phyloP scores from a whole-genome alignment of 2,797 vertebrate species.

The Etheostoma perlongum region DNA sequence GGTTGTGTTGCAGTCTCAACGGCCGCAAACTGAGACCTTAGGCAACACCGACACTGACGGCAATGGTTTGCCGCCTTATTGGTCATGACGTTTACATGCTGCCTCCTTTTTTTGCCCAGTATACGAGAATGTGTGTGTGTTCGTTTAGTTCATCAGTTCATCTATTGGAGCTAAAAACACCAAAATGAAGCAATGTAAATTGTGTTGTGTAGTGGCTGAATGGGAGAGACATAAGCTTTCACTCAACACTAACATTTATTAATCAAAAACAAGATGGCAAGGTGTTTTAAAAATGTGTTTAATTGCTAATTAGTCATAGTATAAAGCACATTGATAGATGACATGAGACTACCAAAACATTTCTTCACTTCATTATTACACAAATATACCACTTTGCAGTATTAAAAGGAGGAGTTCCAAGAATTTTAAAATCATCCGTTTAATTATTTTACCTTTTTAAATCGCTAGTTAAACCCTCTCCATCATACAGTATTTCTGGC shows the following conservation, averaged over 20 bases:
- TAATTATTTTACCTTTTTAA: constrained; percentile 1
- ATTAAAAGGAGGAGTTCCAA: constrained; percentile 22
- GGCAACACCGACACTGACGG: too few relatives aligned
- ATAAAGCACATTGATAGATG: constrained; percentile 37
- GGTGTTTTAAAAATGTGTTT: constrained; percentile 49
- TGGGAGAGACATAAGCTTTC: neutral
- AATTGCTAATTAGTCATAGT: constrained; percentile 40
- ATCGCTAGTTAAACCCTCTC: neutral
- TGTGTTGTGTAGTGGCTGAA: neutral
- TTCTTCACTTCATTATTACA: constrained; percentile 21
- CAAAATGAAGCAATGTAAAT: too few relatives aligned
- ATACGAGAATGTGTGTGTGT: too few relatives aligned
- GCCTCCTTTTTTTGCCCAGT: too few relatives aligned
- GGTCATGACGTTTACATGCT: too few relatives aligned
- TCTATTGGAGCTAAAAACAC: too few relatives aligned
- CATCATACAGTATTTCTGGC: constrained; percentile 2
- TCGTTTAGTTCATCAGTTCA: too few relatives aligned
- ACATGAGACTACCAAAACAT: constrained; percentile 32
- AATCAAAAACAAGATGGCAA: neutral
- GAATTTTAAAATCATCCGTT: constrained; percentile 15
- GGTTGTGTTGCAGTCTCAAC: too few relatives aligned
- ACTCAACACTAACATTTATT: neutral
- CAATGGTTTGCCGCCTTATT: too few relatives aligned
- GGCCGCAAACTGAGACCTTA: too few relatives aligned
- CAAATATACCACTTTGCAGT: constrained; percentile 17